Conservation (phyloP, 2,113 vertebrate genomes). For the Peucedramus taeniatus region DNA sequence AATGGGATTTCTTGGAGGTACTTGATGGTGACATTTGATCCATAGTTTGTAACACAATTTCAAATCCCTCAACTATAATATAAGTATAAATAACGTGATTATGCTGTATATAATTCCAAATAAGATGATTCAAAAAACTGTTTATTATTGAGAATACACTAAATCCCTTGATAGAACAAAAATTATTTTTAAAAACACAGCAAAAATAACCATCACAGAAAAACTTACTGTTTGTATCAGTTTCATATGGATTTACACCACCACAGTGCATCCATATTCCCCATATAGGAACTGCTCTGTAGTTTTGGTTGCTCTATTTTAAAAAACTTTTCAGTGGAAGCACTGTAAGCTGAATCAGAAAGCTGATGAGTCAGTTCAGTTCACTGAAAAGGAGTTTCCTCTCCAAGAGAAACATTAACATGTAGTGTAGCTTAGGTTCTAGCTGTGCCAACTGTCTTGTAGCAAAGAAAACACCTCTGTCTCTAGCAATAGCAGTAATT, state of each 20-base stretch:
- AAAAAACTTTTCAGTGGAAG: background rate
- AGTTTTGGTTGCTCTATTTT: background rate
- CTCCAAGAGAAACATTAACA: conserved; percentile 28
- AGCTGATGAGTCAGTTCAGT: conserved; percentile 48
- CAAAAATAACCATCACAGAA: background rate
- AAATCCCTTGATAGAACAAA: background rate
- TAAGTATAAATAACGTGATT: background rate
- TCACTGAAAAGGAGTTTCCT: conserved; percentile 23
- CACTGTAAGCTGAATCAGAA: conserved; percentile 12
- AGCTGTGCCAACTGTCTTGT: conserved; percentile 31
- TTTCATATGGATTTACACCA: background rate
- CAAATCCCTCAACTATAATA: background rate
- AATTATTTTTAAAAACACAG: background rate
- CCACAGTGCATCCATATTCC: background rate
- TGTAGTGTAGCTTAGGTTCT: background rate
- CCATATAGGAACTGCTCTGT: background rate
- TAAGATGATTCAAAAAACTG: background rate
- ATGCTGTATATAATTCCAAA: background rate
- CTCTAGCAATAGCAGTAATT: conserved; percentile 4
- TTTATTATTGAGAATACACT: background rate
- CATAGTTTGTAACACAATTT: background rate
- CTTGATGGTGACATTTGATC: background rate
- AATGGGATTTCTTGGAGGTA: conserved; percentile 17
- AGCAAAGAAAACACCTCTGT: background rate
- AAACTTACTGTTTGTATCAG: background rate